These are phyloP conservation scores for Uromys caudimaculatus DNA, from an alignment of 2,797 vertebrate species.

Conservation along the genomic window DNA sequence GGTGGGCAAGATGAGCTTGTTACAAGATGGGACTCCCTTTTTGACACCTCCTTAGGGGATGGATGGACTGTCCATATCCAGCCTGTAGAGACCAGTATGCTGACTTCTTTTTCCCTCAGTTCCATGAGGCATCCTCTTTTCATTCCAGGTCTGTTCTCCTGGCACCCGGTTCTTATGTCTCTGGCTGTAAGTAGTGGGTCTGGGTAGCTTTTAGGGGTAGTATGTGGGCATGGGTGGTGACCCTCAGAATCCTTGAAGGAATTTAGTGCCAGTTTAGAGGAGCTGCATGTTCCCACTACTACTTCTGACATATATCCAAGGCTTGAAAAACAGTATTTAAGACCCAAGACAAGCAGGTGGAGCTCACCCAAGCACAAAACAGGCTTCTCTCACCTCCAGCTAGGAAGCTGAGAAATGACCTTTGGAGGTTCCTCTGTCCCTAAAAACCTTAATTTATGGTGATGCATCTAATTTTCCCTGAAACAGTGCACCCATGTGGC, in stretches of 20 bases:
- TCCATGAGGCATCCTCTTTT: constrained; percentile 52
- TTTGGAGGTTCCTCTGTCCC: neutral
- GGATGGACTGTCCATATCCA: neutral
- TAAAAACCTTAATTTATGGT: constrained; percentile 23
- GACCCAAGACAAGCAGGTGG: neutral
- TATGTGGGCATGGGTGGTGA: neutral
- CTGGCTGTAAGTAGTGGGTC: constrained; percentile 92
- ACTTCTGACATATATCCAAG: neutral
- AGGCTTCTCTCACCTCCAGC: neutral
- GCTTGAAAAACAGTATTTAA: neutral
- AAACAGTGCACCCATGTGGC: constrained; percentile 47
- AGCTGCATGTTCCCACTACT: neutral
- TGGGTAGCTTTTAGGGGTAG: constrained; percentile 26
- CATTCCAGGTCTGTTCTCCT: constrained; percentile 95
- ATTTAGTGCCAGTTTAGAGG: constrained; percentile 3
- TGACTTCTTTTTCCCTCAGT: neutral
- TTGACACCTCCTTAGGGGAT: neutral
- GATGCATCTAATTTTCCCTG: constrained; percentile 34
- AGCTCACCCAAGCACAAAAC: constrained; percentile 21
- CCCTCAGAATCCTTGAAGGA: neutral
- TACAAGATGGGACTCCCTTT: neutral
- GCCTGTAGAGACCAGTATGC: neutral
- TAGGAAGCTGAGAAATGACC: constrained; percentile 28
- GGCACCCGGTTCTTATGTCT: constrained; percentile 97
- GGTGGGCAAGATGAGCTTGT: constrained; percentile 4